Percentiles rank a stretch among this genome's conserved stretches.
Conservation (phyloP, 2,888 invertebrate species). For the Drosophila koepferae region DNA sequence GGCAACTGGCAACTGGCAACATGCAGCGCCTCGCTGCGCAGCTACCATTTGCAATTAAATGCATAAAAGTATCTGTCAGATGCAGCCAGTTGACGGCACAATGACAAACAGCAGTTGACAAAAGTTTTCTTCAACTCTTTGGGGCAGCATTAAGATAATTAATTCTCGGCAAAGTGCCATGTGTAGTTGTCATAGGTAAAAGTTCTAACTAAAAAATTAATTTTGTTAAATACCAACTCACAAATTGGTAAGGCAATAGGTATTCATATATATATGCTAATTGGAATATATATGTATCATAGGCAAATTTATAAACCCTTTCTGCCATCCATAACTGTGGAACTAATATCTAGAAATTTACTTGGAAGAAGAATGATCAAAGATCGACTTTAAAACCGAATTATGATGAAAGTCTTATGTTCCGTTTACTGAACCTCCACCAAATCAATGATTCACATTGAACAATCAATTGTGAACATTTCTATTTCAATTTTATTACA, state of each 20-base stretch:
- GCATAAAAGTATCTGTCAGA: slow-evolving; percentile 64
- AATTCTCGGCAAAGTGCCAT: slow-evolving; percentile 47
- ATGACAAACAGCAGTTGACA: slow-evolving; percentile 70
- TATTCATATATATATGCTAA: too few relatives aligned
- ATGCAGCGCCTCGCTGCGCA: slow-evolving; percentile 18
- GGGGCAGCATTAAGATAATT: slow-evolving; percentile 50
- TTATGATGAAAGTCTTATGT: too few relatives aligned
- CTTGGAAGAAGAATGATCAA: too few relatives aligned
- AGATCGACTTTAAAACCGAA: too few relatives aligned
- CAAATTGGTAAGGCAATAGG: neutral
- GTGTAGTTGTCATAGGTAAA: slow-evolving; percentile 46
- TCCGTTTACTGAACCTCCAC: too few relatives aligned
- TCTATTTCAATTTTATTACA: too few relatives aligned
- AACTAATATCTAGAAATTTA: too few relatives aligned
- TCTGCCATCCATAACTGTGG: too few relatives aligned
- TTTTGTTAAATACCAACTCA: neutral
- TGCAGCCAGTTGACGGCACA: slow-evolving; percentile 45
- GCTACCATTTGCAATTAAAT: slow-evolving; percentile 51
- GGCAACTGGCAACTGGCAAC: slow-evolving; percentile 20
- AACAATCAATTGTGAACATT: too few relatives aligned
- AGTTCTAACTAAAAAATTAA: neutral
- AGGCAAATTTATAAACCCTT: too few relatives aligned
- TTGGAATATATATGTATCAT: too few relatives aligned
- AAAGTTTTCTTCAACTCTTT: slow-evolving; percentile 50
- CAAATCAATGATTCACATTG: too few relatives aligned